These are phyloP conservation scores for Chaenocephalus aceratus DNA, from an alignment of 2,113 vertebrate genomes.

Conservation along the genomic window DNA sequence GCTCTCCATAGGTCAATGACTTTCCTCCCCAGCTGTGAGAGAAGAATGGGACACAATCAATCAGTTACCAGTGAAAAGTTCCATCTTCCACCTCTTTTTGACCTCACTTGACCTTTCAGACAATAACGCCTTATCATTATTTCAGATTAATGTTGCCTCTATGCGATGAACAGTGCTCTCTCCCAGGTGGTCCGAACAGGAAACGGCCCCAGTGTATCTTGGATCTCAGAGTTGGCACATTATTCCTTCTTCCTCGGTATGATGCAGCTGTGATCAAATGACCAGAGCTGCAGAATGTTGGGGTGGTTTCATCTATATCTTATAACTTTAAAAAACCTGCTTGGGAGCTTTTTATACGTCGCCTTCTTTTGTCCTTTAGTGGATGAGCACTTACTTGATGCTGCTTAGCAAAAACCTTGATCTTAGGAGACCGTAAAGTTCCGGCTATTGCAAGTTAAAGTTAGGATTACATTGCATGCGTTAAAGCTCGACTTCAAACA, in stretches of 20 bases:
- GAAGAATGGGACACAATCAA: constrained; percentile 71
- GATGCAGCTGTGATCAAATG: constrained; percentile 60
- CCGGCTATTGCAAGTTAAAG: constrained; percentile 18
- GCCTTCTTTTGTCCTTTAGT: neutral
- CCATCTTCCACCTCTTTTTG: constrained; percentile 58
- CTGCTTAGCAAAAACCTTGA: constrained; percentile 1
- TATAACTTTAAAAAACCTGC: constrained; percentile 11
- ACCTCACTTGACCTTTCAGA: constrained; percentile 75
- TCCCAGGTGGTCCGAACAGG: constrained; percentile 75
- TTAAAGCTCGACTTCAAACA: constrained; percentile 31
- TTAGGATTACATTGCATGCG: constrained; percentile 29
- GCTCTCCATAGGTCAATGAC: constrained; percentile 61
- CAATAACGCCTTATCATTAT: constrained; percentile 63
- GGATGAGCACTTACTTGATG: neutral
- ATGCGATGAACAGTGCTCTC: constrained; percentile 36
- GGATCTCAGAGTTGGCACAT: constrained; percentile 50
- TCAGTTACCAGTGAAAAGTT: constrained; percentile 71
- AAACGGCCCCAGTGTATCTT: constrained; percentile 64
- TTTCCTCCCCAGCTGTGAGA: constrained; percentile 67
- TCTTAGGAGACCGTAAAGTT: neutral
- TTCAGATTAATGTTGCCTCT: constrained; percentile 61
- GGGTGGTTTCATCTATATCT: neutral
- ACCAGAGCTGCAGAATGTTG: constrained; percentile 31
- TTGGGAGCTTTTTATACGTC: neutral
- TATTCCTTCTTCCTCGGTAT: constrained; percentile 37